A percentile compares a stretch with the other conserved stretches of the same genome.
Conservation (phyloP, 2,888 invertebrate species). For the Epistrophe eligans region DNA sequence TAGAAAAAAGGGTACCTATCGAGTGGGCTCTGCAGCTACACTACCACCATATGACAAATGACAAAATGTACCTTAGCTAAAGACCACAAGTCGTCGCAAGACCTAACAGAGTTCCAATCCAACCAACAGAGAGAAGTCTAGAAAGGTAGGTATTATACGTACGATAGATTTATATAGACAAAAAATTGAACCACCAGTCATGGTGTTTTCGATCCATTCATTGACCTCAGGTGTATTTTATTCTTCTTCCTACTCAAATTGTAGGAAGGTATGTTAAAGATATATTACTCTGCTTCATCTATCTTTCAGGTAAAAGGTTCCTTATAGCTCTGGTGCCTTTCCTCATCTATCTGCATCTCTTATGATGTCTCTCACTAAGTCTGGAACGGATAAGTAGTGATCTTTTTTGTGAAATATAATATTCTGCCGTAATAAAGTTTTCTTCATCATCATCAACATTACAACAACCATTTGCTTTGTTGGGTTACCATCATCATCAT, state of each 20-base stretch:
- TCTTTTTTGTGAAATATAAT: constrained; percentile 72
- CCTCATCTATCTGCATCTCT: constrained; percentile 57
- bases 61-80: constrained; percentile 54
- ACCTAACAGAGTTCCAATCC: not conserved
- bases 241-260: constrained; percentile 54
- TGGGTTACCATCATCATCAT: constrained; percentile 35
- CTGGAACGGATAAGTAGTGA: constrained; percentile 43
- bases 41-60: constrained; percentile 39
- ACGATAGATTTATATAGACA: constrained; percentile 4
- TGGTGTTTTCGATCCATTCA: constrained; percentile 62
- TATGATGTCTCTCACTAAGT: constrained; percentile 8
- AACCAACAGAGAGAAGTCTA: not conserved
- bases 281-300: constrained; percentile 10
- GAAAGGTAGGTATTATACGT: constrained; percentile 10
- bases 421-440: constrained; percentile 74
- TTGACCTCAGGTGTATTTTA: constrained; percentile 75
- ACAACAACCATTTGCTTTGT: constrained; percentile 43
- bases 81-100: constrained; percentile 41
- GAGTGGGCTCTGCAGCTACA: constrained; percentile 13
- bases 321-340: not conserved
- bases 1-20: constrained; percentile 7
- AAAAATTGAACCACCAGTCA: constrained; percentile 55
- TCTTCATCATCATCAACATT: constrained; percentile 62
- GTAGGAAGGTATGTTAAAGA: not conserved
- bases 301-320: constrained; percentile 22